These are phyloP conservation scores for Polyergus mexicanus DNA, from an alignment of 1,140 invertebrate genomes.

Conservation along the genomic window DNA sequence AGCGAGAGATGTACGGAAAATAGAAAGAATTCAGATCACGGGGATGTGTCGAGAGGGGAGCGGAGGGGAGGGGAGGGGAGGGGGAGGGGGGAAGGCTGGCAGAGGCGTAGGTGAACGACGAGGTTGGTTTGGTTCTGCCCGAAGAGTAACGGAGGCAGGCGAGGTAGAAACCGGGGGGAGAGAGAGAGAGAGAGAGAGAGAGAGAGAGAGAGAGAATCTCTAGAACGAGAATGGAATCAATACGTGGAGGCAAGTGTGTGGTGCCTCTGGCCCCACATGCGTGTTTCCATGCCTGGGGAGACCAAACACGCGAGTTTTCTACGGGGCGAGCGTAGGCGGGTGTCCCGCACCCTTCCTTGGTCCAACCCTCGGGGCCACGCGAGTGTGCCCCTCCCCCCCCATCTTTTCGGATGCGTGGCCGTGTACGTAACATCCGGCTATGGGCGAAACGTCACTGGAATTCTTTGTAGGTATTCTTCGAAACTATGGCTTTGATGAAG, in stretches of 20 bases:
- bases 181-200: slow-evolving; percentile 31
- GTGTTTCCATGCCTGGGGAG: slow-evolving; percentile 80
- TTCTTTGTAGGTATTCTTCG: slow-evolving; percentile 51
- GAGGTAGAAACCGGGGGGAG: slow-evolving; percentile 63
- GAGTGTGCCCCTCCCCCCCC: slow-evolving; percentile 41
- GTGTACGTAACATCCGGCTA: slow-evolving; percentile 65
- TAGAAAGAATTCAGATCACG: slow-evolving; percentile 84
- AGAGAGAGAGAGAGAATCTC: slow-evolving; percentile 74
- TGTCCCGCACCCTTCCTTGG: slow-evolving; percentile 46
- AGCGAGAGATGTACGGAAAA: slow-evolving; percentile 78
- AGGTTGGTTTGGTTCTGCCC: slow-evolving; percentile 72
- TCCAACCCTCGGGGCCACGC: slow-evolving; percentile 65
- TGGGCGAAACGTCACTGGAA: slow-evolving; percentile 70
- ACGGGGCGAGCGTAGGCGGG: slow-evolving; percentile 77
- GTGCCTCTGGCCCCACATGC: slow-evolving; percentile 81
- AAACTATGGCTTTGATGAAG: background rate
- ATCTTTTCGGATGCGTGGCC: slow-evolving; percentile 45
- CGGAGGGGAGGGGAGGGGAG: background rate
- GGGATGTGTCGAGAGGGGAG: slow-evolving; percentile 65
- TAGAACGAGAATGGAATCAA: slow-evolving; percentile 83
- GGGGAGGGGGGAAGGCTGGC: background rate
- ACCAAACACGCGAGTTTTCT: slow-evolving; percentile 79
- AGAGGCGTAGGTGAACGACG: slow-evolving; percentile 61
- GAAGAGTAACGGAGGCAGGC: slow-evolving; percentile 70
- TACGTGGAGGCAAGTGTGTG: slow-evolving; percentile 82